These are phyloP conservation scores for Achroia grisella DNA, from an alignment of 1,140 invertebrate species.

Conservation along the genomic window DNA sequence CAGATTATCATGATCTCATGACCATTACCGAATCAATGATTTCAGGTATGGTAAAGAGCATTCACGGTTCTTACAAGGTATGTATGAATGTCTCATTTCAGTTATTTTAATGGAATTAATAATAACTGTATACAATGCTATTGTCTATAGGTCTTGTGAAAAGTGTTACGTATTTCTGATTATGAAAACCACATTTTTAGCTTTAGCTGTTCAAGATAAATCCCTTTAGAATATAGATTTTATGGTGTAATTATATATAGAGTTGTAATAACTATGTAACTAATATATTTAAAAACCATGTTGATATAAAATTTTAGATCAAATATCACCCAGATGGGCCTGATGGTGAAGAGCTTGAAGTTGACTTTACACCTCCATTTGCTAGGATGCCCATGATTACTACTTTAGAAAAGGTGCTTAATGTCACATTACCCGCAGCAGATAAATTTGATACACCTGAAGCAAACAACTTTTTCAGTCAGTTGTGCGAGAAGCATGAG, in stretches of 20 bases:
- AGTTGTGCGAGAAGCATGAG: constrained; percentile 89
- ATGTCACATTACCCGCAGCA: constrained; percentile 88
- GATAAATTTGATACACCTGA: constrained; percentile 79
- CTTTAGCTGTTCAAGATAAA: too few relatives aligned
- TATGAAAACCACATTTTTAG: too few relatives aligned
- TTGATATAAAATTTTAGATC: constrained; percentile 75
- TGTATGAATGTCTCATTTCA: background rate
- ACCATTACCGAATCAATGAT: constrained; percentile 93
- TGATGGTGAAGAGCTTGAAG: constrained; percentile 85
- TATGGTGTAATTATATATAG: too few relatives aligned
- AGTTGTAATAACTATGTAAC: too few relatives aligned
- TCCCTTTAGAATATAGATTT: too few relatives aligned
- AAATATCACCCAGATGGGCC: constrained; percentile 95
- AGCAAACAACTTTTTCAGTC: constrained; percentile 83
- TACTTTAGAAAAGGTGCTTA: constrained; percentile 88
- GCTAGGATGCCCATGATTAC: constrained; percentile 93
- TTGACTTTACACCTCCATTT: constrained; percentile 99
- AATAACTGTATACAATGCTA: too few relatives aligned
- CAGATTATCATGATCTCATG: constrained; percentile 98
- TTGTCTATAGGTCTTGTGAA: too few relatives aligned
- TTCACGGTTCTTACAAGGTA: constrained; percentile 81
- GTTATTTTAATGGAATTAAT: too few relatives aligned
- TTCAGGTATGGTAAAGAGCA: constrained; percentile 87
- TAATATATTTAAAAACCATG: too few relatives aligned
- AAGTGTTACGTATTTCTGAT: too few relatives aligned